These are phyloP conservation scores for Dolomedes plantarius DNA, from an alignment of 2,888 invertebrate species.

Conservation along the genomic window DNA sequence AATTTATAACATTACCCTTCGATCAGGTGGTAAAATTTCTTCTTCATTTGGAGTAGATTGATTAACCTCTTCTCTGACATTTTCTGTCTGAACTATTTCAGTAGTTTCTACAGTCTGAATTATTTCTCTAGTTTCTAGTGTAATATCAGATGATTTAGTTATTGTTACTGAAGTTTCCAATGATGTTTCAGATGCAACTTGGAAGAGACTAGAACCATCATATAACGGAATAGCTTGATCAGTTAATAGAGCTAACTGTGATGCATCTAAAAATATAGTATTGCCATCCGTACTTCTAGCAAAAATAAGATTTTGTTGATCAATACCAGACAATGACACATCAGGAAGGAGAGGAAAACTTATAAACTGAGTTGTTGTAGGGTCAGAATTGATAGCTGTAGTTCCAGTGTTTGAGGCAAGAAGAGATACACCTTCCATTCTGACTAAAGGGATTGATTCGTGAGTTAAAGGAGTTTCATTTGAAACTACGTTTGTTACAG, in stretches of 20 bases:
- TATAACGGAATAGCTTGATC: slow-evolving; percentile 66
- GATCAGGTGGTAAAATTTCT: slow-evolving; percentile 73
- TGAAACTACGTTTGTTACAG: not conserved
- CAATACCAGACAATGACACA: slow-evolving; percentile 57
- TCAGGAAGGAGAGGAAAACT: slow-evolving; percentile 72
- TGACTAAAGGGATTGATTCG: slow-evolving; percentile 33
- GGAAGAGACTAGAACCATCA: slow-evolving; percentile 65
- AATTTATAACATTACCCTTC: slow-evolving; percentile 71
- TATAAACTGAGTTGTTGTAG: slow-evolving; percentile 37
- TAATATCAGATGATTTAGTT: slow-evolving; percentile 13
- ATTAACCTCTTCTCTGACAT: not conserved
- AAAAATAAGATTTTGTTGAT: slow-evolving; percentile 72
- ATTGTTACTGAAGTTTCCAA: slow-evolving; percentile 22
- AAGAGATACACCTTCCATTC: slow-evolving; percentile 57
- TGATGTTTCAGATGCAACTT: slow-evolving; percentile 36
- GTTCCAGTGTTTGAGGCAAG: slow-evolving; percentile 48
- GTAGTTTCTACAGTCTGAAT: not conserved
- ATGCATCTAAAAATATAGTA: slow-evolving; percentile 72
- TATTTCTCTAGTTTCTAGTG: not conserved
- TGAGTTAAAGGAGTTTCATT: slow-evolving; percentile 10
- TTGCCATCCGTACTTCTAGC: slow-evolving; percentile 72
- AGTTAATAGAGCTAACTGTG: slow-evolving; percentile 72
- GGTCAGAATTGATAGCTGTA: not conserved
- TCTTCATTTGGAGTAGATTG: slow-evolving; percentile 22
- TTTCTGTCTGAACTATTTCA: slow-evolving; percentile 14